Conservation (phyloP, 2,888 invertebrate genomes). For the Protodeltote pygarga region DNA sequence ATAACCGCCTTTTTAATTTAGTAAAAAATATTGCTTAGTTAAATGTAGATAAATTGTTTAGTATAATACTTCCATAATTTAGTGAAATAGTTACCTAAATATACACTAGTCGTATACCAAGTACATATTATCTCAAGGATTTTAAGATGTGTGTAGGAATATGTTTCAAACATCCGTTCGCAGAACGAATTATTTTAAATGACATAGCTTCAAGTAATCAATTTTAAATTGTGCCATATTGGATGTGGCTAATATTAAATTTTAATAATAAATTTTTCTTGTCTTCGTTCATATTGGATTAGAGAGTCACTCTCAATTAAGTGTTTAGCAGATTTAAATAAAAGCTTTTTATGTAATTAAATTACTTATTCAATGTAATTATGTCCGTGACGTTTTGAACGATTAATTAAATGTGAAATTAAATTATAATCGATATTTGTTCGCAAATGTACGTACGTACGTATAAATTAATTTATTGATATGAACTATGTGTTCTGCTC, state of each 20-base stretch:
- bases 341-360: slow-evolving; percentile 60
- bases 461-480: slow-evolving; percentile 49
- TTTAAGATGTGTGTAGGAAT: slow-evolving; percentile 47
- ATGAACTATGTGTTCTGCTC: slow-evolving; percentile 67
- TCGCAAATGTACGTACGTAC: slow-evolving; percentile 33
- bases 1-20: slow-evolving; percentile 26
- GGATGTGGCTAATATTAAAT: slow-evolving; percentile 58
- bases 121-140: slow-evolving; percentile 50
- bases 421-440: slow-evolving; percentile 44
- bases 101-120: slow-evolving; percentile 60
- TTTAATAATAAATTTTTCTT: slow-evolving; percentile 35
- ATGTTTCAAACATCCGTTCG: slow-evolving; percentile 48
- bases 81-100: slow-evolving; percentile 48
- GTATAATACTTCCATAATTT: slow-evolving; percentile 53
- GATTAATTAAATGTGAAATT: slow-evolving; percentile 51
- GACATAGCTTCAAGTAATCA: slow-evolving; percentile 46
- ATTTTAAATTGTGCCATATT: slow-evolving; percentile 59
- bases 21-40: slow-evolving; percentile 49
- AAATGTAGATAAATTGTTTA: slow-evolving; percentile 52
- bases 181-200: slow-evolving; percentile 51
- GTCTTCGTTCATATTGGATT: slow-evolving; percentile 30
- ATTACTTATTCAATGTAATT: slow-evolving; percentile 56
- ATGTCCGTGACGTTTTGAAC: slow-evolving; percentile 67
- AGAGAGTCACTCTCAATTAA: slow-evolving; percentile 49
- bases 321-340: slow-evolving; percentile 43